These are phyloP conservation scores for Silurus asotus DNA, from an alignment of 2,113 vertebrate species.

Conservation along the genomic window DNA sequence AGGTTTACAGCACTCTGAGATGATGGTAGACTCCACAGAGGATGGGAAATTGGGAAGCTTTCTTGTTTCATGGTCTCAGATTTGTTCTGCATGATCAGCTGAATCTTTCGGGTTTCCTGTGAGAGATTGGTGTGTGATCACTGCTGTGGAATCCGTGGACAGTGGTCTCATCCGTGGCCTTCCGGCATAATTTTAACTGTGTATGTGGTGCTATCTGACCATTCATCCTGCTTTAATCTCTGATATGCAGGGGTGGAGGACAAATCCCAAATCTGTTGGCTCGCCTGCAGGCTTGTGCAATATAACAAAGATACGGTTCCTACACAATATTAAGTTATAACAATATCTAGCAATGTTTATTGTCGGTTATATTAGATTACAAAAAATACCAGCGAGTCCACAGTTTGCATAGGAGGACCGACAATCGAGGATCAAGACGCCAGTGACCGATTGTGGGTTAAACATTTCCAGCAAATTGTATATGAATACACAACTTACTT, in stretches of 20 bases:
- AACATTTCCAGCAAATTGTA: neutral
- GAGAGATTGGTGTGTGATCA: constrained; percentile 37
- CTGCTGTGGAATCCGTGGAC: constrained; percentile 43
- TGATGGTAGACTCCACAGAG: neutral
- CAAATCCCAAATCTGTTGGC: constrained; percentile 33
- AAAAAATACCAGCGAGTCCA: neutral
- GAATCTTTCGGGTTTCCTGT: constrained; percentile 15
- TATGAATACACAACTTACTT: neutral
- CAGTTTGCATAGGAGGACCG: neutral
- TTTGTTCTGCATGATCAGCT: constrained; percentile 12
- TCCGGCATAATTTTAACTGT: constrained; percentile 35
- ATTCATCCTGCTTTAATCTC: constrained; percentile 1
- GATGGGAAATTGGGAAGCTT: neutral
- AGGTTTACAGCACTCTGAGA: neutral
- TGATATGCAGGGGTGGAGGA: neutral
- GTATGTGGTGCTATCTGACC: neutral
- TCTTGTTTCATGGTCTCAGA: neutral
- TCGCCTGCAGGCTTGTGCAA: neutral
- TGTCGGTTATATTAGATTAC: neutral
- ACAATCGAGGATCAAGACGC: neutral
- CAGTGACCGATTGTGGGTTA: neutral
- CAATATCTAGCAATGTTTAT: neutral
- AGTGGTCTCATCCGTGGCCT: constrained; percentile 51
- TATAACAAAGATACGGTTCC: neutral
- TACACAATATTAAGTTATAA: neutral